phyloP scores from a whole-genome alignment of 2,797 vertebrate genomes.

The Vespertilio murinus region DNA sequence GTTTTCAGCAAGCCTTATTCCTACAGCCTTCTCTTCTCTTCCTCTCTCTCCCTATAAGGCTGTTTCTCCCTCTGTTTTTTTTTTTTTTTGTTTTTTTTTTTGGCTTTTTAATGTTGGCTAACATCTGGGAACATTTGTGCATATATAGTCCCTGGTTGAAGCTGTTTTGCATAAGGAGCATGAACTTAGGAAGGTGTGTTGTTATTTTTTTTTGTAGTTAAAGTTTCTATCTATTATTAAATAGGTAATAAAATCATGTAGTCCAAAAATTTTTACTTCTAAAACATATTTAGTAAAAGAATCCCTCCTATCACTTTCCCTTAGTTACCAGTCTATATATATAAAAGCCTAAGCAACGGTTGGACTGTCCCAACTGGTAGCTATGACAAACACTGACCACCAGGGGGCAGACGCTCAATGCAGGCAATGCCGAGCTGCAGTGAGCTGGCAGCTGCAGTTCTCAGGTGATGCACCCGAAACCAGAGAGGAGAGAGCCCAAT shows the following conservation, averaged over 20 bases:
- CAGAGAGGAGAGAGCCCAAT: no score
- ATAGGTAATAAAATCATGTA: background rate
- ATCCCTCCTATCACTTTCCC: background rate
- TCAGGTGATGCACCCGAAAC: no score
- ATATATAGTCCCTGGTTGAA: background rate
- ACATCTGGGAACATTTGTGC: background rate
- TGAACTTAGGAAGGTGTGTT: background rate
- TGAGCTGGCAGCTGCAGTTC: no score
- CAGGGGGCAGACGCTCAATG: no score
- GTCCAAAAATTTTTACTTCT: background rate
- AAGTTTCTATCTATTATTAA: conserved; percentile 7
- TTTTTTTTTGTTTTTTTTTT: background rate
- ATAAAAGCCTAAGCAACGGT: no score
- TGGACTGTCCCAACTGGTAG: no score
- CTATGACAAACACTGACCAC: no score
- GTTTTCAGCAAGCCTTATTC: background rate
- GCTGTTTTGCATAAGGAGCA: background rate
- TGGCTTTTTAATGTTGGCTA: background rate
- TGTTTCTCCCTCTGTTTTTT: background rate
- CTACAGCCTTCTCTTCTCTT: background rate
- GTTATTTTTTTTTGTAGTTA: background rate
- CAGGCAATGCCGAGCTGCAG: no score
- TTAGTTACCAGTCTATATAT: background rate
- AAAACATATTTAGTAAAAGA: background rate
- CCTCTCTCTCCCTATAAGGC: background rate